Conservation (phyloP, 2,888 invertebrate genomes). For the Trachelus tabidus region DNA sequence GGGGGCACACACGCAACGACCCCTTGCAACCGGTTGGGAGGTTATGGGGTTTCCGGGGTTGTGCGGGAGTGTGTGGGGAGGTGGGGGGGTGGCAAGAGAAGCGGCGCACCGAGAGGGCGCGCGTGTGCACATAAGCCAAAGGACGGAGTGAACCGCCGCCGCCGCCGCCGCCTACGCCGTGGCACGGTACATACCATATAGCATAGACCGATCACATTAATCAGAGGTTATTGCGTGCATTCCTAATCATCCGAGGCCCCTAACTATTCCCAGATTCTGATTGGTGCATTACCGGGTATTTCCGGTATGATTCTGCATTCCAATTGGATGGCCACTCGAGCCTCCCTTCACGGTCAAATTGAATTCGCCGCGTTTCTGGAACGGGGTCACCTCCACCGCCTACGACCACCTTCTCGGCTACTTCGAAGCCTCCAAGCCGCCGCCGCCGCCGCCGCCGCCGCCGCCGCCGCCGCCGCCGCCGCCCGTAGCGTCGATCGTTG, state of each 20-base stretch:
- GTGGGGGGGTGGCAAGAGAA: slow-evolving; percentile 22
- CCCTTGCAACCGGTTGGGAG: not conserved
- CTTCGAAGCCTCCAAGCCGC: slow-evolving; percentile 11
- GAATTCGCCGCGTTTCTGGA: slow-evolving; percentile 2
- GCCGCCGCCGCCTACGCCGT: slow-evolving; percentile 31
- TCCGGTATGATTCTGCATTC: slow-evolving; percentile 66
- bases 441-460: not conserved
- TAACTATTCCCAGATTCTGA: slow-evolving; percentile 66
- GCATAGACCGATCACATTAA: slow-evolving; percentile 65
- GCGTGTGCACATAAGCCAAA: slow-evolving; percentile 50
- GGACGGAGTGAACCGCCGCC: slow-evolving; percentile 45
- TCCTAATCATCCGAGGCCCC: slow-evolving; percentile 65
- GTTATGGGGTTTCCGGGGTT: no score
- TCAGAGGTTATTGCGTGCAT: slow-evolving; percentile 67
- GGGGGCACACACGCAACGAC: not conserved
- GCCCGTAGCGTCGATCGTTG: not conserved
- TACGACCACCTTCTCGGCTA: slow-evolving; percentile 2
- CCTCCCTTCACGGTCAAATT: slow-evolving; percentile 3
- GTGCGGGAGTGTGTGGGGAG: slow-evolving; percentile 8
- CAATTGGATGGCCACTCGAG: slow-evolving; percentile 70
- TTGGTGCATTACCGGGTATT: slow-evolving; percentile 67
- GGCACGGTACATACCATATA: slow-evolving; percentile 42
- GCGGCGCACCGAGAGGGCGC: slow-evolving; percentile 31
- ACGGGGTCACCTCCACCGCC: slow-evolving; percentile 13
- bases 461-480: no score